phyloP scores from a whole-genome alignment of 2,113 vertebrate species.

The Zapus hudsonius region DNA sequence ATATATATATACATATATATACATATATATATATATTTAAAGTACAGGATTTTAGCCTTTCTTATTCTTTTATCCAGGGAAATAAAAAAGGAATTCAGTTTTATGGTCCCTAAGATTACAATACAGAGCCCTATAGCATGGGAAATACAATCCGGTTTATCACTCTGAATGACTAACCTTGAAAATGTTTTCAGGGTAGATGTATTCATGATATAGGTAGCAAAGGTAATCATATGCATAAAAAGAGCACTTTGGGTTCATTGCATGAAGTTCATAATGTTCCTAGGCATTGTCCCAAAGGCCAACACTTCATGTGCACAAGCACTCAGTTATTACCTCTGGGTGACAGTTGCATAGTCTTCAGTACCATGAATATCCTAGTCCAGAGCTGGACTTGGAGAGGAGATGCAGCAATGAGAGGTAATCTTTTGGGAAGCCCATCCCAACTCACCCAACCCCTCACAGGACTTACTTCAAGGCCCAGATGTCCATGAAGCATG shows the following conservation, averaged over 20 bases:
- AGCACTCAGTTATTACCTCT: not conserved
- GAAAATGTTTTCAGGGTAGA: not conserved
- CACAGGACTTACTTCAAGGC: too few species aligned
- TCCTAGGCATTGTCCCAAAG: not conserved
- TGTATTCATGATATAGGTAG: not conserved
- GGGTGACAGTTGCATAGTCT: not conserved
- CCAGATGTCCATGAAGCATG: not conserved
- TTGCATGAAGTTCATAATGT: not conserved
- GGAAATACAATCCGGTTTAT: not conserved
- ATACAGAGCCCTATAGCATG: not conserved
- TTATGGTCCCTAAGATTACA: slow-evolving; percentile 23
- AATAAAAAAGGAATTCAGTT: slow-evolving; percentile 19
- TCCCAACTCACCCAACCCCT: rapidly evolving
- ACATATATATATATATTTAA: not conserved
- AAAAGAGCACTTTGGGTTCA: not conserved
- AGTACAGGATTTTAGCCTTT: not conserved
- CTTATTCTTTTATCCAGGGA: slow-evolving; percentile 39
- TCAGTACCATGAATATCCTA: not conserved
- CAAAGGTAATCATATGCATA: not conserved
- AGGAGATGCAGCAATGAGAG: not conserved
- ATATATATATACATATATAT: slow-evolving; percentile 50
- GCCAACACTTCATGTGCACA: not conserved
- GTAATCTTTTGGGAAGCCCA: not conserved
- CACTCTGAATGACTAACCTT: not conserved
- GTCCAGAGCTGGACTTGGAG: not conserved